Base-by-base conservation (phyloP, 2,113 vertebrate species). In the Cyanocitta stelleri region DNA sequence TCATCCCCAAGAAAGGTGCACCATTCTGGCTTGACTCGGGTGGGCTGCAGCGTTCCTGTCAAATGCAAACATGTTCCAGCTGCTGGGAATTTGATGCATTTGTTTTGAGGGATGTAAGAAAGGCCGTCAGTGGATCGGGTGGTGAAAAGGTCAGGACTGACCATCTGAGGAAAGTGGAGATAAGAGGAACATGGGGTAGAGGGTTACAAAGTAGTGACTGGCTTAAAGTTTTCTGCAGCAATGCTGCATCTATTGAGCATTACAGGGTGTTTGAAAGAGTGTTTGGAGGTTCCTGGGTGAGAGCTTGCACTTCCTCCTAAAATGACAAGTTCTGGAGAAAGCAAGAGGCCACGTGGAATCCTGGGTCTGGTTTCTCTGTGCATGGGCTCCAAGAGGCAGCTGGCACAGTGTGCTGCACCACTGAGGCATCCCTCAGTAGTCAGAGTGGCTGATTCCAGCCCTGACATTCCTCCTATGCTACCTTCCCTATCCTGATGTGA, bases 31-130 rank as follows among this genome's bases (percentile, higher is more conserved):
- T 76, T 94, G 55, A 62, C 33, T 91, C 2, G 6, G 48, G 56
- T 85, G 55, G 66, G 68, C 78, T 63, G 76, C 35, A 55, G 79
- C 78, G 35, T 54, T 88, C 77, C 64, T 75, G 85, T 82, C 69
- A 95, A 74, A 72, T 48, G 41, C 48, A 95, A 96, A 93, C 8
- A 1, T 89, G n/a, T 95, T 84, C 87, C 88, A 87, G 68, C 62
- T 92, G 75, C 24, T 84, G 59, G 20, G 62, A 75, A 22, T 81
- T 75, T 35, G 69, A 41, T 52, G 68, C 35, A 29, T 89, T 95
- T 20, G n/a, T 90, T 81, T 82, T 75, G 59, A 69, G 69, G 41
- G 63, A 44, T 8, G 2, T 71, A 68, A 93, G 56, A 77, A 75
- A 90, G 35, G 54, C 62, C 10, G 39, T 83, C 58, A 56, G 72